Evolutionary conservation across 2,113 vertebrate genomes (phyloP), one percentile per base, ranked within the genome.

Genomic region (Alligator mississippiensis): DNA sequence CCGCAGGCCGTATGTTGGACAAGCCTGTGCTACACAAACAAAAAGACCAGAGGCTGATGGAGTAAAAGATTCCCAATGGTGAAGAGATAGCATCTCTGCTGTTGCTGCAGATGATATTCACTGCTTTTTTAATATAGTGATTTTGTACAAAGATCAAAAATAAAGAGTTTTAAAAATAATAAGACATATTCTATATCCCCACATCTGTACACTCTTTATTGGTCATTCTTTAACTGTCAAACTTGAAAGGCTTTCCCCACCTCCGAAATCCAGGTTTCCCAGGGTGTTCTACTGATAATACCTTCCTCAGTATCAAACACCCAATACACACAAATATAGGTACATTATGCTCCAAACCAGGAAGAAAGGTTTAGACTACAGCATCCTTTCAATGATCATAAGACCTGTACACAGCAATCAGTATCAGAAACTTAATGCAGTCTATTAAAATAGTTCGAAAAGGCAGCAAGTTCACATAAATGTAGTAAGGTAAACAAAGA

Each of bases 161-260:
- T 47, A 47, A 47, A 47, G 47, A 47, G 47, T 47, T 47, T 47
- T 47, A 47, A 47, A 47, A 47, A 47, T 9, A 47, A 47, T 47
- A 47, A 47, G 19, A 47, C 19, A 8, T 59, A 18, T 75, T 58
- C 19, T 68, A 22, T n/a, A 30, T 84, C 91, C 60, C 8, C 83
- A 84, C n/a, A 12, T 19, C 8, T 24, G 1, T 27, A 15, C 5
- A 4, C 3, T 47, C 47, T 47, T 47, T 47, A 47, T 55, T 68
- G 21, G 38, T 5, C 82, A 10, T 83, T 9, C 17, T 6, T 57
- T 89, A 61, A 14, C 0, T 85, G 47, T 4, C 0, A 0, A 5
- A 22, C 38, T 92, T 16, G 72, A 77, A 9, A 58, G 30, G 11
- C 8, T 30, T 16, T 61, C 25, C 60, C 2, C 87, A 6, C 19